These are phyloP conservation scores for Didymodactylos carnosus DNA, from an alignment of 2,888 invertebrate species.

Conservation along the genomic window DNA sequence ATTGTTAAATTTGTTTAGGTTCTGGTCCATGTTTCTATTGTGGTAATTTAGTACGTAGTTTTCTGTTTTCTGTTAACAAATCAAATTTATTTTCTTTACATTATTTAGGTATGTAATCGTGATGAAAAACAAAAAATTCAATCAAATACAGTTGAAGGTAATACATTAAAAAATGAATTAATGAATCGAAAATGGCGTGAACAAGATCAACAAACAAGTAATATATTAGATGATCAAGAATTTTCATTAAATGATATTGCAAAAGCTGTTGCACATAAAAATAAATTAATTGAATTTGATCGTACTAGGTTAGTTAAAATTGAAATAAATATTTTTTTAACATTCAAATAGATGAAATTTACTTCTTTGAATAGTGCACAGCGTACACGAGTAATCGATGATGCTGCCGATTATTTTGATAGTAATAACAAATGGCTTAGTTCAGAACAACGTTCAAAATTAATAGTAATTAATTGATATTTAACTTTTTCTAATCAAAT, in stretches of 20 bases:
- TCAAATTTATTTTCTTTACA: neutral
- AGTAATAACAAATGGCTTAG: constrained; percentile 61
- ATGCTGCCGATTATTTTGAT: constrained; percentile 72
- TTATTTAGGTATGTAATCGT: constrained; percentile 46
- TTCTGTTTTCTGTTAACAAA: neutral
- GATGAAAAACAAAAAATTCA: constrained; percentile 48
- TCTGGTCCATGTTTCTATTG: constrained; percentile 88
- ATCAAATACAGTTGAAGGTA: constrained; percentile 48
- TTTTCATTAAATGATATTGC: constrained; percentile 40
- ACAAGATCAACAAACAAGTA: constrained; percentile 11
- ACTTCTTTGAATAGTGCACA: constrained; percentile 41
- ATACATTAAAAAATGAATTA: constrained; percentile 45
- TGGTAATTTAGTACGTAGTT: constrained; percentile 37
- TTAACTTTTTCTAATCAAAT: constrained; percentile 23
- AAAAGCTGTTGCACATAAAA: constrained; percentile 54
- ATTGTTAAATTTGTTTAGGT: too few species aligned
- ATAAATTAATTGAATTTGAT: constrained; percentile 63
- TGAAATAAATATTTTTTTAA: neutral
- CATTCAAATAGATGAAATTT: constrained; percentile 16
- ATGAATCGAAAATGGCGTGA: constrained; percentile 37
- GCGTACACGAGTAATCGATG: constrained; percentile 61
- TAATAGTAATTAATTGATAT: constrained; percentile 24
- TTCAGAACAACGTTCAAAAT: constrained; percentile 46
- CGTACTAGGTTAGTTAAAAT: constrained; percentile 45
- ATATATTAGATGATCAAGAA: neutral